Conservation (phyloP, 2,113 vertebrate species). For the Ovis canadensis region DNA sequence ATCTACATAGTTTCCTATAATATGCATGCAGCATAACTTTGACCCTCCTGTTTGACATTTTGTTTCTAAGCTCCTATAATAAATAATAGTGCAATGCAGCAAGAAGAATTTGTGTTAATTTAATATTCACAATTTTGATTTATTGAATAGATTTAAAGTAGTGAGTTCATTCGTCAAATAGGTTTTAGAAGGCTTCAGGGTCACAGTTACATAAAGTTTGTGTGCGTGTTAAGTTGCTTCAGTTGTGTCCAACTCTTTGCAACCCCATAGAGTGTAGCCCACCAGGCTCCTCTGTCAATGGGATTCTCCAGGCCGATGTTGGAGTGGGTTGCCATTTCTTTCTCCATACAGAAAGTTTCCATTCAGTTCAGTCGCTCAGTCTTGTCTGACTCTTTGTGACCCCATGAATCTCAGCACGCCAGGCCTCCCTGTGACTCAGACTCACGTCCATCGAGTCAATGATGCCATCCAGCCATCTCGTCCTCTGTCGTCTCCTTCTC, state of each 20-base stretch:
- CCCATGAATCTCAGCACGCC: too few species aligned
- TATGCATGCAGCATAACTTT: not conserved
- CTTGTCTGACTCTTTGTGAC: too few species aligned
- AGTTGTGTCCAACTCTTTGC: too few species aligned
- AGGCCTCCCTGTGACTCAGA: too few species aligned
- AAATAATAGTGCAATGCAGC: not conserved
- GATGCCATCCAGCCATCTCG: too few species aligned
- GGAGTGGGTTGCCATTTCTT: too few species aligned
- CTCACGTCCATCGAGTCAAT: too few species aligned
- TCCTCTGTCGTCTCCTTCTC: too few species aligned
- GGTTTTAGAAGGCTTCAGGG: not conserved
- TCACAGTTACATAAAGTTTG: not conserved
- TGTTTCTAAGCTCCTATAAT: not conserved
- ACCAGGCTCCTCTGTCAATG: too few species aligned
- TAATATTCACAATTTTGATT: not conserved
- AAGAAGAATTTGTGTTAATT: not conserved
- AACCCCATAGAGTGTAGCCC: too few species aligned
- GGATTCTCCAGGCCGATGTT: too few species aligned
- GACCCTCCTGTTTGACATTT: not conserved
- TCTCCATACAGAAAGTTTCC: not conserved
- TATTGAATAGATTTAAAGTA: not conserved
- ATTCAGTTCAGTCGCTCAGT: too few species aligned
- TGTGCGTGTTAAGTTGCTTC: fast-evolving
- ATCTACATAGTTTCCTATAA: not conserved
- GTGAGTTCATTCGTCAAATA: not conserved